phyloP scores from a whole-genome alignment of 2,797 vertebrate genomes.

The Argyrosomus regius region DNA sequence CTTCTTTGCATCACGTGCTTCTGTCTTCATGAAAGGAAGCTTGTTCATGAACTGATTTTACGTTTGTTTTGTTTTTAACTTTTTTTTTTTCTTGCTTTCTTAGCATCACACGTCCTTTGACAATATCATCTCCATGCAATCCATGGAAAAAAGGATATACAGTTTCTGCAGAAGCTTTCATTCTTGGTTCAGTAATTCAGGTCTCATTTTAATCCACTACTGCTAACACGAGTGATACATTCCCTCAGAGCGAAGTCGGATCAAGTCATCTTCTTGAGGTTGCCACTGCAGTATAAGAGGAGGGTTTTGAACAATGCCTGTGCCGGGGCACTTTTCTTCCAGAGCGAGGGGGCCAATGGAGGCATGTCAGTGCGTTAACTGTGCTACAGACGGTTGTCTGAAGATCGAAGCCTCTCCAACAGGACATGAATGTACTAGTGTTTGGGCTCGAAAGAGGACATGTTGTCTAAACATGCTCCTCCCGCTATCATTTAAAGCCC shows the following conservation, averaged over 20 bases:
- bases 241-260: conserved; percentile 60
- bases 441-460: conserved; percentile 65
- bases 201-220: conserved; percentile 54
- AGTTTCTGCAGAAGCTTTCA: conserved; percentile 64
- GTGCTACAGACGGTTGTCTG: conserved; percentile 63
- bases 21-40: conserved; percentile 65
- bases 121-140: conserved; percentile 62
- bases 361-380: conserved; percentile 56
- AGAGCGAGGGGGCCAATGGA: conserved; percentile 60
- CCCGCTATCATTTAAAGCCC: conserved; percentile 60
- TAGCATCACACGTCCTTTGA: conserved; percentile 57
- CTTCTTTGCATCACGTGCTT: conserved; percentile 67
- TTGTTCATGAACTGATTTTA: conserved; percentile 63
- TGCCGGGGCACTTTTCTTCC: conserved; percentile 69
- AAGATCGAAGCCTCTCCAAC: conserved; percentile 70
- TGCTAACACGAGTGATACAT: conserved; percentile 43
- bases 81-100: conserved; percentile 35
- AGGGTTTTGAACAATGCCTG: conserved; percentile 63
- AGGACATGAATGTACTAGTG: conserved; percentile 82
- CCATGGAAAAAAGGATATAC: conserved; percentile 58
- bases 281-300: conserved; percentile 51
- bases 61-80: conserved; percentile 44
- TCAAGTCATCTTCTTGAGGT: conserved; percentile 60
- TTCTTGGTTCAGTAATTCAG: conserved; percentile 73
- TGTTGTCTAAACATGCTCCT: conserved; percentile 58